These are phyloP conservation scores for Brachyhypopomus occidentalis DNA, from an alignment of 2,113 vertebrate species.

Conservation along the genomic window DNA sequence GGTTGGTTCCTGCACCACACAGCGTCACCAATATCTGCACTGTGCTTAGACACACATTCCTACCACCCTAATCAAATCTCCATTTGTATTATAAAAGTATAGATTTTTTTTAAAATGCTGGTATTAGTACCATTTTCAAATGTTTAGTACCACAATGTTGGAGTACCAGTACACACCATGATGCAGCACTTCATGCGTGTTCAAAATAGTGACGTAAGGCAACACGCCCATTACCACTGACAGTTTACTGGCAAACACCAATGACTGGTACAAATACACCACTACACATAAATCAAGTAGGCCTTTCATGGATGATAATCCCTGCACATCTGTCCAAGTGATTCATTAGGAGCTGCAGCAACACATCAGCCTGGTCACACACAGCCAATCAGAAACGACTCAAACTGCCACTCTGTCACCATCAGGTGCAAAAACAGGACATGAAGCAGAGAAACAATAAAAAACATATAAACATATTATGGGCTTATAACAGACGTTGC, in stretches of 20 bases:
- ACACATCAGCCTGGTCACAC: not conserved
- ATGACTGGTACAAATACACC: not conserved
- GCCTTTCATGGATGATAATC: not conserved
- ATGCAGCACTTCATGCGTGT: not conserved
- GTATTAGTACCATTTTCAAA: not conserved
- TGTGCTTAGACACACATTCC: too few species aligned
- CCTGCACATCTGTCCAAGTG: conserved; percentile 5
- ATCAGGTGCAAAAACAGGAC: not conserved
- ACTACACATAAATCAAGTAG: not conserved
- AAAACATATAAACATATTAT: not conserved
- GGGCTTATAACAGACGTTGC: not conserved
- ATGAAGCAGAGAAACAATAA: not conserved
- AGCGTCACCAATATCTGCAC: too few species aligned
- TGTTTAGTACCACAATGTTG: not conserved
- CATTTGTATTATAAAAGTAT: too few species aligned
- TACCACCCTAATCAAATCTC: too few species aligned
- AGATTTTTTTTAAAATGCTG: too few species aligned
- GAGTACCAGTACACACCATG: not conserved
- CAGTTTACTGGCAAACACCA: not conserved
- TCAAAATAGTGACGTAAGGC: too few species aligned
- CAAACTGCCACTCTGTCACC: not conserved
- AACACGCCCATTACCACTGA: not conserved
- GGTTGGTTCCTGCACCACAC: too few species aligned
- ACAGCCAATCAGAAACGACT: not conserved
- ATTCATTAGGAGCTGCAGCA: conserved; percentile 4